These are phyloP conservation scores for Orthosia gothica DNA, from an alignment of 2,888 invertebrate species.

Conservation along the genomic window DNA sequence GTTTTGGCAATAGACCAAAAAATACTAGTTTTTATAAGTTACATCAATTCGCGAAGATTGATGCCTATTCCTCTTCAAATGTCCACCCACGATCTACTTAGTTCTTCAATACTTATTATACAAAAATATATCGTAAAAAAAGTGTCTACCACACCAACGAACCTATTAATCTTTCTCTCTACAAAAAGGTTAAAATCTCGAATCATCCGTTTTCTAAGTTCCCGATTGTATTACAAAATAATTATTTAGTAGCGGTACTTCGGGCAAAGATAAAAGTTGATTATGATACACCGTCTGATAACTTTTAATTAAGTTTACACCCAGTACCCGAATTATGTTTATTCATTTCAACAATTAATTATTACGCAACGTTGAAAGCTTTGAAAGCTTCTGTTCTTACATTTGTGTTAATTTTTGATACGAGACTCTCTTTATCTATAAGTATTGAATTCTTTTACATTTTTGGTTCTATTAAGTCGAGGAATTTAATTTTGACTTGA, in stretches of 20 bases:
- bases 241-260: constrained; percentile 56
- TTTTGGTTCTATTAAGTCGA: constrained; percentile 37
- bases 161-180: neutral
- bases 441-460: constrained; percentile 50
- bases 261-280: constrained; percentile 62
- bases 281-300: constrained; percentile 63
- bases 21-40: neutral
- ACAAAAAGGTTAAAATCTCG: constrained; percentile 46
- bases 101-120: neutral
- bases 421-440: constrained; percentile 46
- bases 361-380: constrained; percentile 66
- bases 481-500: constrained; percentile 42
- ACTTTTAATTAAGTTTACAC: constrained; percentile 72
- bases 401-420: constrained; percentile 62
- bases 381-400: constrained; percentile 60
- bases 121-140: neutral
- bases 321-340: constrained; percentile 65
- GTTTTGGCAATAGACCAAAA: neutral
- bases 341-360: constrained; percentile 70
- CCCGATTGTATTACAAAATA: constrained; percentile 51
- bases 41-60: neutral
- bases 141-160: neutral
- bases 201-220: constrained; percentile 49
- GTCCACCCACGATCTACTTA: too few species aligned
- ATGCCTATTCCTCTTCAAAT: neutral